A percentile compares a stretch with the other conserved stretches of the same genome.
Conservation (phyloP, 2,113 vertebrate species). For the Anoplopoma fimbria region DNA sequence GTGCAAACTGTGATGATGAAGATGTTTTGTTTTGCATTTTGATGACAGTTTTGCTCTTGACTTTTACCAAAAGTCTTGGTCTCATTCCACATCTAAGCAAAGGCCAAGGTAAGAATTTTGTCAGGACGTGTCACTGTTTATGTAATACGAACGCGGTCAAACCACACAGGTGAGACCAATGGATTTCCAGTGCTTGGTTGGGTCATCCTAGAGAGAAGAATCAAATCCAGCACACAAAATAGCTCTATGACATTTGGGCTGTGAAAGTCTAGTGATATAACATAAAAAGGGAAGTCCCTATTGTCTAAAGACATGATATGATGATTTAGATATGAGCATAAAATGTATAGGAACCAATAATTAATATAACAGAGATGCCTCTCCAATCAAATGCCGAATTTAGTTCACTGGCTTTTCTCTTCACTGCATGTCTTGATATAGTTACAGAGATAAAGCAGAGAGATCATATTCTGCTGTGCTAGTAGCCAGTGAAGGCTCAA, state of each 20-base stretch:
- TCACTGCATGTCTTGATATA: background rate
- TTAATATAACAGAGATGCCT: background rate
- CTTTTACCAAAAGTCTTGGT: background rate
- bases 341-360: background rate
- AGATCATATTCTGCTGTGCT: constrained; percentile 31
- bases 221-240: background rate
- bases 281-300: constrained; percentile 1
- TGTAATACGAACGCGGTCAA: constrained; percentile 5
- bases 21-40: background rate
- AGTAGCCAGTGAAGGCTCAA: constrained; percentile 3
- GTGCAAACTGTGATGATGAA: background rate
- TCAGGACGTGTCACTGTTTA: background rate
- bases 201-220: background rate
- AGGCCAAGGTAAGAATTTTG: background rate
- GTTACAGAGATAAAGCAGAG: constrained; percentile 15
- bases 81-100: background rate
- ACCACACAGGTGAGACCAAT: background rate
- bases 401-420: background rate
- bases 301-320: background rate
- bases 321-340: background rate
- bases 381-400: background rate
- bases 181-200: background rate
- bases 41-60: background rate
- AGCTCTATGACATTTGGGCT: background rate
- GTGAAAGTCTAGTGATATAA: background rate